Evolutionary conservation across 1,140 invertebrate genomes (phyloP).

Genomic region (Muscidifurax raptorellus): DNA sequence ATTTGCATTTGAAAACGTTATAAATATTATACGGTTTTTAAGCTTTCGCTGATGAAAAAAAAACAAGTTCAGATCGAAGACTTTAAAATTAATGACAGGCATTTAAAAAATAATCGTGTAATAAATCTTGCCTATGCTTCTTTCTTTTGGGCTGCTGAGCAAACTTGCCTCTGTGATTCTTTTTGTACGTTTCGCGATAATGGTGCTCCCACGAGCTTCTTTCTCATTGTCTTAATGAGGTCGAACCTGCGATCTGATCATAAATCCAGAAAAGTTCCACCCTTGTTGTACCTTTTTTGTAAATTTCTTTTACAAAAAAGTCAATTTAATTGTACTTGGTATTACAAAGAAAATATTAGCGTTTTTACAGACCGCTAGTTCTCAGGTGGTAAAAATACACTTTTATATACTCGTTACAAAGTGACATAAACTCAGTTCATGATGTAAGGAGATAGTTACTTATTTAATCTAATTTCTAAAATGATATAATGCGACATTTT

Average conservation of each 20-base stretch:
- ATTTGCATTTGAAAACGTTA: not conserved
- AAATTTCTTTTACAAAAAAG: not conserved
- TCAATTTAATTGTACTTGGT: not conserved
- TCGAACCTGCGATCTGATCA: conserved; percentile 12
- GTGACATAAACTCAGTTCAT: too few species aligned
- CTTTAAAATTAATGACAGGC: not conserved
- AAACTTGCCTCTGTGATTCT: not conserved
- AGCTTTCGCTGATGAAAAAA: not conserved
- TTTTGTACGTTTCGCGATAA: not conserved
- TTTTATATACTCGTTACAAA: too few species aligned
- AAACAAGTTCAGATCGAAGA: not conserved
- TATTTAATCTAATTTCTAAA: too few species aligned
- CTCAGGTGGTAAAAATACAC: too few species aligned
- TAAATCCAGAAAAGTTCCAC: conserved; percentile 8
- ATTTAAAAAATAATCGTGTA: not conserved
- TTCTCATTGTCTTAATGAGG: conserved; percentile 45
- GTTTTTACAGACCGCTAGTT: too few species aligned
- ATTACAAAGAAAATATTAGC: not conserved
- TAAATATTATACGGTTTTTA: not conserved
- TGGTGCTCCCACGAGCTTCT: conserved; percentile 19
- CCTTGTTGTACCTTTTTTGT: not conserved
- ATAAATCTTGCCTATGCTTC: conserved; percentile 18
- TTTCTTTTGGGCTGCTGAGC: not conserved
- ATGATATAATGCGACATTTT: too few species aligned
- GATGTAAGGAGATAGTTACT: too few species aligned